Conservation (phyloP, 2,797 vertebrate species). For the Astyanax mexicanus region DNA sequence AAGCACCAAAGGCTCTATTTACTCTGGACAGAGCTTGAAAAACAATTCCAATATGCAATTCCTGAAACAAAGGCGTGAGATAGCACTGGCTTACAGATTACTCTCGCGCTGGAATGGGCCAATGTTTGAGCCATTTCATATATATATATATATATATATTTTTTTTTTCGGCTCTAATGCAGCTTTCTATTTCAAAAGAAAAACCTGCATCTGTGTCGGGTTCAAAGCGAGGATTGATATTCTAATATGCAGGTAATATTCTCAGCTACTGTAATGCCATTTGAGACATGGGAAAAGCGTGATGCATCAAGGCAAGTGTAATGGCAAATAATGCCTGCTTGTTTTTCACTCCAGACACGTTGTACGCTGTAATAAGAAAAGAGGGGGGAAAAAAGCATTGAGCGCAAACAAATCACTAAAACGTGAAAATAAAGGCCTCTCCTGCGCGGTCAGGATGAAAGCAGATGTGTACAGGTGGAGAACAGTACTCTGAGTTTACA, state of each 20-base stretch:
- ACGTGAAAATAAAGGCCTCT: not conserved
- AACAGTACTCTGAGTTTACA: not conserved
- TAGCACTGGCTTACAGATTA: slow-evolving; percentile 43
- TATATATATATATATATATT: no score
- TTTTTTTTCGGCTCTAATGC: slow-evolving; percentile 25
- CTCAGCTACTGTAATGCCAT: slow-evolving; percentile 10
- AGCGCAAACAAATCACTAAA: slow-evolving; percentile 16
- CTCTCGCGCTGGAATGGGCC: slow-evolving; percentile 26
- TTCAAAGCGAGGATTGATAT: slow-evolving; percentile 32
- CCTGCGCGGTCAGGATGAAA: slow-evolving; percentile 1
- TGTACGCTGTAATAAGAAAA: not conserved
- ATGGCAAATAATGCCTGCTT: slow-evolving; percentile 15
- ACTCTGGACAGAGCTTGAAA: slow-evolving; percentile 41
- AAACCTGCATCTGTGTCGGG: slow-evolving; percentile 2
- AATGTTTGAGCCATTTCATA: slow-evolving; percentile 40
- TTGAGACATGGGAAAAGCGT: slow-evolving; percentile 1
- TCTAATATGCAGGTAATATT: slow-evolving; percentile 32
- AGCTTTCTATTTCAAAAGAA: slow-evolving; percentile 26
- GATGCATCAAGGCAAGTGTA: slow-evolving; percentile 18
- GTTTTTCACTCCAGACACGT: slow-evolving; percentile 8
- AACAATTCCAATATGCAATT: slow-evolving; percentile 57
- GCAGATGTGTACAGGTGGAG: not conserved
- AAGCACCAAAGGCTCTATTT: slow-evolving; percentile 49
- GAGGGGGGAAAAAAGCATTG: not conserved
- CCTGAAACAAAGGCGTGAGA: slow-evolving; percentile 45